Base-by-base conservation (phyloP, 2,113 vertebrate genomes). In the Malurus elegans region DNA sequence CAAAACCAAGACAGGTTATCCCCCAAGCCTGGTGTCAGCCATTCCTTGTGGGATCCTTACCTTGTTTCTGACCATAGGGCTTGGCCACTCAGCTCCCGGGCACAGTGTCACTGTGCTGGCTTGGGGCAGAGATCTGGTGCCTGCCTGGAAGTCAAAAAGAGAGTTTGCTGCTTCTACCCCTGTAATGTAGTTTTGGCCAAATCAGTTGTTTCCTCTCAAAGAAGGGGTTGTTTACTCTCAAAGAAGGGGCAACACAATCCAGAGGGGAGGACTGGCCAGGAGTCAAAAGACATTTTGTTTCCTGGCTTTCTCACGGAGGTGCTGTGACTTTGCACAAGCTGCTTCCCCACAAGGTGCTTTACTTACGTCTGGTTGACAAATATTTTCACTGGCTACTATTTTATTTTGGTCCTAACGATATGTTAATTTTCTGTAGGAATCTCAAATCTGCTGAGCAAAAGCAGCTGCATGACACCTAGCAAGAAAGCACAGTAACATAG, bases 271-370 rank as follows among this genome's bases (percentile, higher is more conserved):
- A 62, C 87, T 94, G 91, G 84, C 74, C 8, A 5, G 53, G 34
- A 91, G 29, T 82, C 89, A 91, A 85, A 95, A 94, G 78, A 57
- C 57, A 57, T 87, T 93, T 78, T 87, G 69, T 91, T 93, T 94
- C n/a, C 66, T 96, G 73, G 84, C 71, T 85, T 85, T 94, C 79
- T 61, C 84, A 69, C 62, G 50, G 44, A 62, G 73, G 34, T 90
- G 62, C 16, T 1, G 73, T 51, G 53, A 86, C 51, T 89, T 86
- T 88, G 76, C 15, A 10, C 66, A 75, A 95, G 45, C 47, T 0
- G 0, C 28, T 84, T 84, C 56, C 12, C 56, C 48, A 25, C 69
- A 40, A 6, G 5, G 26, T 86, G 44, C 60, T 88, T 86, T 75
- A 8, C 48, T 89, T 79, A n/a, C 8, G 29, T 67, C 64, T 78